A percentile compares a stretch with the other conserved stretches of the same genome.
These are phyloP conservation scores for Leptopilina syphax DNA, from an alignment of 2,888 invertebrate species.

Conservation along the genomic window DNA sequence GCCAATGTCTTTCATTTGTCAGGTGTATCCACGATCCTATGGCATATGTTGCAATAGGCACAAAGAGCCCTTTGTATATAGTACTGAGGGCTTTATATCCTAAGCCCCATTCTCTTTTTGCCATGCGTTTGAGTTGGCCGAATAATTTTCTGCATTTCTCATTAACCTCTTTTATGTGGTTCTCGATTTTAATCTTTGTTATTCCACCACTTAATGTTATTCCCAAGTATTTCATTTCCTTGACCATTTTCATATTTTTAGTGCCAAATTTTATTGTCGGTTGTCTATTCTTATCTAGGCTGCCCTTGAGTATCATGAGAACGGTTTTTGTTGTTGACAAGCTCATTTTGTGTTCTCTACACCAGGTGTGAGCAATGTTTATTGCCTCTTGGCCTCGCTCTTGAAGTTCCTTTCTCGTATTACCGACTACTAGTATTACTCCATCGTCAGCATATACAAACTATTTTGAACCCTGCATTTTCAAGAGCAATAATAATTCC, in stretches of 20 bases:
- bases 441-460: conserved; percentile 55
- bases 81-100: no score
- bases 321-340: conserved; percentile 26
- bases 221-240: conserved; percentile 45
- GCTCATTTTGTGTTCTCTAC: conserved; percentile 29
- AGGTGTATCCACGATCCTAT: conserved; percentile 45
- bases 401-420: conserved; percentile 38
- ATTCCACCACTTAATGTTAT: conserved; percentile 37
- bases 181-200: conserved; percentile 31
- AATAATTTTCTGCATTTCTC: not conserved
- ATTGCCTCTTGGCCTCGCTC: conserved; percentile 8
- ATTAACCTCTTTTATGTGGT: conserved; percentile 31
- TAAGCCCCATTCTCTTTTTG: no score
- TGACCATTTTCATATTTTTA: conserved; percentile 1
- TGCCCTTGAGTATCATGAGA: conserved; percentile 38
- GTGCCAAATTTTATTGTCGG: conserved; percentile 1
- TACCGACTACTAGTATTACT: conserved; percentile 35
- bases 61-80: no score
- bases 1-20: not conserved
- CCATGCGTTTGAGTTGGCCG: no score
- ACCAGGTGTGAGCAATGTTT: not conserved
- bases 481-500: not conserved
- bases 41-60: conserved; percentile 46
- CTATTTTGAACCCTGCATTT: not conserved
- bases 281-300: conserved; percentile 16